These are phyloP conservation scores for Berghia stephanieae DNA, from an alignment of 1,140 invertebrate genomes.

Conservation along the genomic window DNA sequence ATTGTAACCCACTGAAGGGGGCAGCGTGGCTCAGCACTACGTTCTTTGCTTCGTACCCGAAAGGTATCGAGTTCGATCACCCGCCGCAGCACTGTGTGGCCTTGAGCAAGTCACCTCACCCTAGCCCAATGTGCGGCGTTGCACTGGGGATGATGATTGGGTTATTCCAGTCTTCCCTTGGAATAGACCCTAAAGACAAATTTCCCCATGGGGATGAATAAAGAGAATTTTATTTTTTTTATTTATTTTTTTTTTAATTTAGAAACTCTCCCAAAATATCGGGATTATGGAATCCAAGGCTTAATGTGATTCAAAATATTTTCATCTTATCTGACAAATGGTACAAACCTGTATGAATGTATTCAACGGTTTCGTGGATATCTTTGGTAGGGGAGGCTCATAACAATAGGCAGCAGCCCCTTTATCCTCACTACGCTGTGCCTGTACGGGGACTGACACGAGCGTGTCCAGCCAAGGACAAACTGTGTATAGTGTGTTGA, in stretches of 20 bases:
- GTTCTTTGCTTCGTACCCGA: too few species aligned
- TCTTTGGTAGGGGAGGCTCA: slow-evolving; percentile 52
- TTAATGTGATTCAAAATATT: background rate
- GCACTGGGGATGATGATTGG: too few species aligned
- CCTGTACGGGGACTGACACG: slow-evolving; percentile 46
- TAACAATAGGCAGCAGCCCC: slow-evolving; percentile 42
- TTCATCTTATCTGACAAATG: background rate
- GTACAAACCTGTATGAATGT: slow-evolving; percentile 56
- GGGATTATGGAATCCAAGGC: too few species aligned
- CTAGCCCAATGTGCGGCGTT: too few species aligned
- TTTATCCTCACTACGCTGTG: slow-evolving; percentile 17
- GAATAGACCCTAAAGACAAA: too few species aligned
- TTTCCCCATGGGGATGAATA: too few species aligned
- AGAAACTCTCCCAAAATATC: background rate
- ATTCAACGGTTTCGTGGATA: slow-evolving; percentile 58
- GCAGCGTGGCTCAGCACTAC: too few species aligned
- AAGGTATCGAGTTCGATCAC: too few species aligned
- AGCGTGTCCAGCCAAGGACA: slow-evolving; percentile 56
- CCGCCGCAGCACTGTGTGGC: too few species aligned
- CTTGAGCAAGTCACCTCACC: too few species aligned
- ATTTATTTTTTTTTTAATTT: background rate
- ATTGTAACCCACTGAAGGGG: background rate
- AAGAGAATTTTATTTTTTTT: background rate
- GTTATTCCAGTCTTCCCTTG: too few species aligned
- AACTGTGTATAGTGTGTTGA: slow-evolving; percentile 55